A percentile compares a stretch with the other conserved stretches of the same genome.
Conservation (phyloP, 2,797 vertebrate genomes). For the Oceanodroma leucorhoa region DNA sequence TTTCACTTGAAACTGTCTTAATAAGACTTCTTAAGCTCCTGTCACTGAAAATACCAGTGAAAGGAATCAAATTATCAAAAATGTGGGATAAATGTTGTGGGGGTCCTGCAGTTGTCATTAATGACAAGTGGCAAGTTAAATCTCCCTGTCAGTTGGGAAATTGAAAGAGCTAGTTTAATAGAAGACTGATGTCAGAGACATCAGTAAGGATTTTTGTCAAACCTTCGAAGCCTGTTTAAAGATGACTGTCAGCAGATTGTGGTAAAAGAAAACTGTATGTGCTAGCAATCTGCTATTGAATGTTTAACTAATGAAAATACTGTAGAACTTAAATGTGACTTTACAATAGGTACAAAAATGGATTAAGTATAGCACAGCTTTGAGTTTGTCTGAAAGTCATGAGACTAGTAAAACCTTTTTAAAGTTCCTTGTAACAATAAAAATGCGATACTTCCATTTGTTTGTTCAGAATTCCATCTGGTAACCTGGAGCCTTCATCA, state of each 20-base stretch:
- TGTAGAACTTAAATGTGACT: not conserved
- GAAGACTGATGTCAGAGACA: not conserved
- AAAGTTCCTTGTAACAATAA: not conserved
- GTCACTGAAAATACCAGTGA: not conserved
- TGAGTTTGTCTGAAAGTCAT: not conserved
- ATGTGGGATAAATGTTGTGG: not conserved
- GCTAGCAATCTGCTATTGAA: not conserved
- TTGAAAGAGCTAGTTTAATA: not conserved
- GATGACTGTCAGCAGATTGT: not conserved
- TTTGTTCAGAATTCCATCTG: not conserved
- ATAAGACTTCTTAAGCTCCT: not conserved
- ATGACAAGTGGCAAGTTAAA: not conserved
- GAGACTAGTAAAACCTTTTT: not conserved
- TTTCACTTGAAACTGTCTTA: not conserved
- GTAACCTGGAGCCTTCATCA: not conserved
- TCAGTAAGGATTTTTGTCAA: not conserved
- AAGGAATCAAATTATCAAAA: not conserved
- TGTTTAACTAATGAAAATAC: not conserved
- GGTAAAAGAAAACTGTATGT: not conserved
- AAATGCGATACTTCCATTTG: not conserved
- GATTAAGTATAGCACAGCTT: not conserved
- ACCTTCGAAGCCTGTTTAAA: not conserved
- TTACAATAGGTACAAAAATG: not conserved
- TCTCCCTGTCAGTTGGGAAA: not conserved
- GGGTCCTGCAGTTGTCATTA: not conserved